Evolutionary conservation across 2,888 invertebrate genomes (phyloP).

Genomic region (Lapara coniferarum): DNA sequence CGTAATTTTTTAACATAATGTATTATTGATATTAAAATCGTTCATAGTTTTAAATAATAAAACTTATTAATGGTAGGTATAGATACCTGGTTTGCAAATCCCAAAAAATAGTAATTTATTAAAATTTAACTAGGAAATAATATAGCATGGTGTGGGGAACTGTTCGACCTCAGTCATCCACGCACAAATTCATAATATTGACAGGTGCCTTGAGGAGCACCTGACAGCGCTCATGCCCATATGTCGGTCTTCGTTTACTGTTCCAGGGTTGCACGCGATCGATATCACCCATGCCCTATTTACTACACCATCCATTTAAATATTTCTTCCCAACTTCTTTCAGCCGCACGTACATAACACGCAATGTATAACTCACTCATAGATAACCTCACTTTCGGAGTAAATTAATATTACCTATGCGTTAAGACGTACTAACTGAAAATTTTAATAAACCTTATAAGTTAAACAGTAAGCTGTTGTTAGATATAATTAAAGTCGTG

Average conservation of each 20-base stretch:
- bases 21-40: not conserved
- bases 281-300: constrained; percentile 40
- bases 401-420: not conserved
- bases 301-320: not conserved
- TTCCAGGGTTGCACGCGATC: constrained; percentile 60
- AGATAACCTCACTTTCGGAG: not conserved
- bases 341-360: not conserved
- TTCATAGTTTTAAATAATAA: not conserved
- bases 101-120: not conserved
- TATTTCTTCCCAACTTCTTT: not conserved
- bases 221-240: constrained; percentile 78
- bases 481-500: constrained; percentile 65
- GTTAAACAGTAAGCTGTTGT: constrained; percentile 53
- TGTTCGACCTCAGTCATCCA: constrained; percentile 29
- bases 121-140: constrained; percentile 9
- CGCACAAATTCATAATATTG: constrained; percentile 52
- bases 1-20: no score
- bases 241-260: constrained; percentile 58
- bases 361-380: constrained; percentile 30
- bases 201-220: constrained; percentile 72
- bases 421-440: not conserved
- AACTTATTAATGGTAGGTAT: no score
- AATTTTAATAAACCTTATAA: constrained; percentile 41
- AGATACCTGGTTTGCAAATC: not conserved
- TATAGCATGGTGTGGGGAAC: constrained; percentile 11